Evolutionary conservation across 1,140 invertebrate genomes (phyloP).

Genomic region (Diplogasteroides magnus): DNA sequence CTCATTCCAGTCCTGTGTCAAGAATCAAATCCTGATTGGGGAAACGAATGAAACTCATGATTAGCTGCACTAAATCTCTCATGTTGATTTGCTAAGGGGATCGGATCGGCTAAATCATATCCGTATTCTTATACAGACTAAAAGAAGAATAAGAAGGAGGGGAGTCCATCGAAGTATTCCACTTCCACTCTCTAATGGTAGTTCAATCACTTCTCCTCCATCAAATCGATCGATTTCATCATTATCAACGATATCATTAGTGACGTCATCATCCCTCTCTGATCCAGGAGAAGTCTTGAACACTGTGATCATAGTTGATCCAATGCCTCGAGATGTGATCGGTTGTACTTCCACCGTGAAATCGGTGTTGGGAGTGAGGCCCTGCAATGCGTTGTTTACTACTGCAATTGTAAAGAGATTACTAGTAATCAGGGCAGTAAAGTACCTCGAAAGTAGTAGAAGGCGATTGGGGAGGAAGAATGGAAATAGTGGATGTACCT

Average conservation of each 20-base stretch:
- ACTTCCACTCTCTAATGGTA: slow-evolving; percentile 17
- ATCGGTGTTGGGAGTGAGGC: background rate
- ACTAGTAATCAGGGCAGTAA: too few species aligned
- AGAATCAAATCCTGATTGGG: too few species aligned
- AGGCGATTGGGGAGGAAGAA: background rate
- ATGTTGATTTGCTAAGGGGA: too few species aligned
- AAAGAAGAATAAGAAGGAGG: background rate
- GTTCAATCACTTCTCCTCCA: slow-evolving; percentile 24
- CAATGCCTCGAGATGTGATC: slow-evolving; percentile 20
- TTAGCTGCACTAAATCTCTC: too few species aligned
- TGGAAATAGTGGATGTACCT: background rate
- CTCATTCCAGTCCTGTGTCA: too few species aligned
- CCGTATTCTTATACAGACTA: too few species aligned
- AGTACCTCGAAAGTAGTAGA: background rate
- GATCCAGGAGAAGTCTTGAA: slow-evolving; percentile 16
- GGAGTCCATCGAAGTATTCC: background rate
- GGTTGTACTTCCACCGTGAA: slow-evolving; percentile 13
- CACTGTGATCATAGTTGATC: slow-evolving; percentile 9
- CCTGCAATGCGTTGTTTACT: background rate
- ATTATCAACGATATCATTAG: slow-evolving; percentile 10
- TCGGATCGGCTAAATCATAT: too few species aligned
- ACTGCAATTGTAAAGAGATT: background rate
- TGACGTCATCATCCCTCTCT: too few species aligned
- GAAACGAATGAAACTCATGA: too few species aligned
- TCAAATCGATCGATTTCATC: slow-evolving; percentile 12